Evolutionary conservation across 1,140 invertebrate genomes (phyloP).

Genomic region (Drosophila jambulina): DNA sequence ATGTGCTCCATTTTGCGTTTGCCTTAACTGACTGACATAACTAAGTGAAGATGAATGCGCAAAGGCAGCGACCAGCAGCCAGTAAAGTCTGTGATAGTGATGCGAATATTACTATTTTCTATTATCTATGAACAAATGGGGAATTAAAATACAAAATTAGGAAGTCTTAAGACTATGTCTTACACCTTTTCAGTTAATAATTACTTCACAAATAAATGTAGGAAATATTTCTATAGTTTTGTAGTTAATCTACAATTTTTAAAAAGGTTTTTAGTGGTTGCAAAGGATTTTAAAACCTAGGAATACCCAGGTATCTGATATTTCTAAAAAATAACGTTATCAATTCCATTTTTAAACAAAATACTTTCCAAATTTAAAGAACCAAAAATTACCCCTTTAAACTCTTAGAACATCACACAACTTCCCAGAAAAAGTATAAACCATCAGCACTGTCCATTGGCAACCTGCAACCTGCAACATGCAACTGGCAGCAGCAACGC

Average conservation of each 20-base stretch:
- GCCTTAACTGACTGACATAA: constrained; percentile 83
- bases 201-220: neutral
- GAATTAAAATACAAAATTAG: neutral
- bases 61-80: constrained; percentile 27
- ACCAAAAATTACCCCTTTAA: too few relatives aligned
- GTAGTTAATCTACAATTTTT: neutral
- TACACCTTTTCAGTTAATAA: neutral
- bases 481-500: constrained; percentile 35
- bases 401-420: neutral
- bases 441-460: constrained; percentile 4
- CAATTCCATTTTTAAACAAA: neutral
- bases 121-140: neutral
- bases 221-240: neutral
- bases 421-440: neutral
- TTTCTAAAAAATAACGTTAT: neutral
- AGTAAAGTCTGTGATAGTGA: constrained; percentile 7
- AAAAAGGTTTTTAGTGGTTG: neutral
- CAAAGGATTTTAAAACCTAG: too few relatives aligned
- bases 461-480: constrained; percentile 30
- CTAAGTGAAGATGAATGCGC: constrained; percentile 84
- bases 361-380: too few relatives aligned
- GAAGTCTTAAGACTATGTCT: neutral
- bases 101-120: constrained; percentile 2
- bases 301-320: neutral
- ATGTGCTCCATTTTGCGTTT: constrained; percentile 80